Percentiles rank a stretch among this genome's conserved stretches.
Evolutionary conservation across 2,888 invertebrate species (phyloP).

Genomic region (Candidula unifasciata): DNA sequence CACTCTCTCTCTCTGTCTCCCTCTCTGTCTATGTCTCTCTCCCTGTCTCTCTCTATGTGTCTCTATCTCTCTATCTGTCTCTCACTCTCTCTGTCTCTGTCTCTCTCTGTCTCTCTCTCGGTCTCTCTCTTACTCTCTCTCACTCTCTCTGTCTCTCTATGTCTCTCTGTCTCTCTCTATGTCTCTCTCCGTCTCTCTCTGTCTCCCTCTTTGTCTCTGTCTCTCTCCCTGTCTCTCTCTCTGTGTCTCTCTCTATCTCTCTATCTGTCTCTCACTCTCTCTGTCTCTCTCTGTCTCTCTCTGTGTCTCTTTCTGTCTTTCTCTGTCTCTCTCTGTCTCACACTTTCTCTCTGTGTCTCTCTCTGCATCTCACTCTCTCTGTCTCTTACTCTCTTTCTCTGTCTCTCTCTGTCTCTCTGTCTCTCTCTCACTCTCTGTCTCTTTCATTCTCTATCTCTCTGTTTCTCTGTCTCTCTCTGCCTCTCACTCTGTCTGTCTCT

Average conservation of each 20-base stretch:
- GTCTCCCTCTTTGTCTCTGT: not conserved
- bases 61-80: not conserved
- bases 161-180: no score
- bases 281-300: not conserved
- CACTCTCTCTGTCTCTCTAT: not conserved
- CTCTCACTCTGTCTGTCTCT: not conserved
- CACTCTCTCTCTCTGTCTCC: not conserved
- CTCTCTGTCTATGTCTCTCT: not conserved
- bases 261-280: not conserved
- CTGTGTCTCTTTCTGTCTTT: not conserved
- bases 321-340: not conserved
- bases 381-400: not conserved
- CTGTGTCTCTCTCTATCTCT: not conserved
- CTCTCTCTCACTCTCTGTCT: not conserved
- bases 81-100: not conserved
- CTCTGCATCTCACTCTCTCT: not conserved
- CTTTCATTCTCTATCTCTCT: not conserved
- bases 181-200: not conserved
- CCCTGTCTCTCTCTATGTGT: not conserved
- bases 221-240: not conserved
- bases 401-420: not conserved
- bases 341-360: not conserved
- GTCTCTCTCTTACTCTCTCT: not conserved
- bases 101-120: not conserved
- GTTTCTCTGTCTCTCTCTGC: not conserved